A percentile compares a stretch with the other conserved stretches of the same genome.
Evolutionary conservation across 2,888 invertebrate genomes (phyloP).

Genomic region (Mystacides longicornis): DNA sequence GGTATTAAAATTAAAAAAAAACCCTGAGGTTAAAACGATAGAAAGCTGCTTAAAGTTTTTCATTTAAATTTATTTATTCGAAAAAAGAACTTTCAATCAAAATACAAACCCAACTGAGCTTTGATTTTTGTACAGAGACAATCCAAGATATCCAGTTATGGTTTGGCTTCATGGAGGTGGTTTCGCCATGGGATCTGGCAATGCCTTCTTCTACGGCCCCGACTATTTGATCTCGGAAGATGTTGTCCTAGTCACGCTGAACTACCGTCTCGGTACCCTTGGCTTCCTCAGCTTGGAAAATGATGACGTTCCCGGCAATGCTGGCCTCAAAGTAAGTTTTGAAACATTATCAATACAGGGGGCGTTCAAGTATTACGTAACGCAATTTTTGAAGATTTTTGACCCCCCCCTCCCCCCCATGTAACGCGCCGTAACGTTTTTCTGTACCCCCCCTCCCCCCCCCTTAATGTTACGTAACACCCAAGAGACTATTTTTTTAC

Average conservation of each 20-base stretch:
- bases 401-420: no score
- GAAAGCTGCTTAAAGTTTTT: no score
- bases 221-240: constrained; percentile 54
- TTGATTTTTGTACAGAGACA: constrained; percentile 35
- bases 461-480: no score
- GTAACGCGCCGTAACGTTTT: no score
- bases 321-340: constrained; percentile 54
- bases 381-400: no score
- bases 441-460: no score
- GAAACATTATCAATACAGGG: no score
- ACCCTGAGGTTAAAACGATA: no score
- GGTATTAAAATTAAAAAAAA: no score
- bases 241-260: constrained; percentile 56
- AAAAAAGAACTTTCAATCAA: not conserved
- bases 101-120: not conserved
- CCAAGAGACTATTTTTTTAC: no score
- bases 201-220: constrained; percentile 55
- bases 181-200: constrained; percentile 55
- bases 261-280: constrained; percentile 54
- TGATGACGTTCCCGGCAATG: constrained; percentile 57
- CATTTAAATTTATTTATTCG: not conserved
- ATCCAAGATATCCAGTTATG: constrained; percentile 55
- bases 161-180: constrained; percentile 61
- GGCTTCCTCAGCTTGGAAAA: constrained; percentile 58
- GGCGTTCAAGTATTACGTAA: no score